These are phyloP conservation scores for Hofmannophila pseudospretella DNA, from an alignment of 2,888 invertebrate species.

Conservation along the genomic window DNA sequence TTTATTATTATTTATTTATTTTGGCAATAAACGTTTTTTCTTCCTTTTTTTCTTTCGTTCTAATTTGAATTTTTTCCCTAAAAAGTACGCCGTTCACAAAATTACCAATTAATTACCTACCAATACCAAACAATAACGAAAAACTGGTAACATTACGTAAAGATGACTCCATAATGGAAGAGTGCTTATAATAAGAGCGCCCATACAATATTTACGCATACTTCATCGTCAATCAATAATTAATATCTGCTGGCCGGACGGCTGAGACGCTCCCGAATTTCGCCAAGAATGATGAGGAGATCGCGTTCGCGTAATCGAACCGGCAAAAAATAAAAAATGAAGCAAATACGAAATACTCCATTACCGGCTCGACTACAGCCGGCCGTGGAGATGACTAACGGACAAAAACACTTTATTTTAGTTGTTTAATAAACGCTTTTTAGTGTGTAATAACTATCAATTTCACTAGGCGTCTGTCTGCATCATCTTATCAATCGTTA, in stretches of 20 bases:
- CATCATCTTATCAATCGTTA: no score
- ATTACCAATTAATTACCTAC: no score
- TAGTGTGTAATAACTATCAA: no score
- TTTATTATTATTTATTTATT: no score
- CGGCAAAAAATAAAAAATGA: constrained; percentile 76
- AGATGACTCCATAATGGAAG: constrained; percentile 15
- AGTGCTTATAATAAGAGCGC: constrained; percentile 17
- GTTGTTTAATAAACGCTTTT: no score
- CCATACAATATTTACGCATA: constrained; percentile 61
- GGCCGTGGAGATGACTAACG: constrained; percentile 43
- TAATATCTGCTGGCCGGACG: constrained; percentile 69
- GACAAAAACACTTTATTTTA: constrained; percentile 1
- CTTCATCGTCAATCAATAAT: constrained; percentile 76
- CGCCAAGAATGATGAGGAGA: constrained; percentile 70
- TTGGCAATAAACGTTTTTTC: no score
- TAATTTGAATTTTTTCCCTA: no score
- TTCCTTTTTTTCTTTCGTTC: no score
- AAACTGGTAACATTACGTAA: constrained; percentile 3
- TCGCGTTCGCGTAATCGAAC: constrained; percentile 77
- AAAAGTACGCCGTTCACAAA: no score
- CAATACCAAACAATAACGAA: no score
- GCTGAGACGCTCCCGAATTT: constrained; percentile 76
- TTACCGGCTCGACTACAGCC: constrained; percentile 49
- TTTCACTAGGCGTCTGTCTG: no score
- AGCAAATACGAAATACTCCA: constrained; percentile 77